phyloP scores from a whole-genome alignment of 37 sponge, comb jelly and placozoan species.

The Spongilla lacustris region DNA sequence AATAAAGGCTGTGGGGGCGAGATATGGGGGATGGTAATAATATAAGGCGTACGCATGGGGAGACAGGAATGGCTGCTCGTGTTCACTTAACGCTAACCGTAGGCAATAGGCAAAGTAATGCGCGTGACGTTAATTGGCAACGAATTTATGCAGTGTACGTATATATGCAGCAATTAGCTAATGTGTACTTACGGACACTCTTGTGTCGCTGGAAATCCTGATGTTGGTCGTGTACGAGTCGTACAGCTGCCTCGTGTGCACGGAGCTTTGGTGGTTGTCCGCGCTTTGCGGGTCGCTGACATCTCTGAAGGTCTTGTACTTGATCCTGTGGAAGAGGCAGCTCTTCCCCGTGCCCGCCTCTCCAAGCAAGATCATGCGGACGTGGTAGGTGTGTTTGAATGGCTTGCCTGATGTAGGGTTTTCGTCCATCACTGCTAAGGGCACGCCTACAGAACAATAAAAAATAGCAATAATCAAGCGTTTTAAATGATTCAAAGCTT shows the following conservation, averaged over 20 bases:
- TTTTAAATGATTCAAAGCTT: too few species aligned
- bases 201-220: neutral
- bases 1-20: too few species aligned
- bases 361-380: constrained; percentile 60
- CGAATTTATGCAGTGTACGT: neutral
- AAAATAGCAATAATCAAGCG: too few species aligned
- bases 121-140: neutral
- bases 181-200: neutral
- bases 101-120: neutral
- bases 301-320: constrained; percentile 24
- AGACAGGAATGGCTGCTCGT: too few species aligned
- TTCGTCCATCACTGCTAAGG: too few species aligned
- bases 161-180: neutral
- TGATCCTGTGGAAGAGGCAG: constrained; percentile 64
- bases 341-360: constrained; percentile 67
- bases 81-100: neutral
- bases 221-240: constrained; percentile 3
- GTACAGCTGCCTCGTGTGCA: constrained; percentile 8
- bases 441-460: too few species aligned
- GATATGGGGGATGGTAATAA: too few species aligned
- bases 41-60: too few species aligned
- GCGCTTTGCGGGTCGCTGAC: neutral
- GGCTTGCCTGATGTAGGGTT: too few species aligned
- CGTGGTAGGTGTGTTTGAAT: too few species aligned
- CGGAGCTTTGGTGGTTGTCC: neutral